Evolutionary conservation across 2,888 invertebrate species (phyloP), one percentile per base, ranked within the genome.

Genomic region (Drosophila multiciliata): DNA sequence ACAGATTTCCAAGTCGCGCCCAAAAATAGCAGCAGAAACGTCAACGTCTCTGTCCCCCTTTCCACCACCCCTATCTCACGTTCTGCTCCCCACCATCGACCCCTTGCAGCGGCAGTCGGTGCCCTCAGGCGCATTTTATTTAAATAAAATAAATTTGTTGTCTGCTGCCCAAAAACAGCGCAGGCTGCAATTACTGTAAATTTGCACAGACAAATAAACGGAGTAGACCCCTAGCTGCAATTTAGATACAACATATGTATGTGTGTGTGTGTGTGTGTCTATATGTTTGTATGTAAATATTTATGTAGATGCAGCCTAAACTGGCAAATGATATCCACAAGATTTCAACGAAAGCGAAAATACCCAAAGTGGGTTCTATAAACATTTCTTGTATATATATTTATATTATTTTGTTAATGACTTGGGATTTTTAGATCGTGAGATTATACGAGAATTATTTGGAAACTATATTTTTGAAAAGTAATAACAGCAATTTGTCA

Each of bases 81-180:
- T 29, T 29, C 49, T 33, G 1, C 55, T n/a, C n/a, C 20, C 20
- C 45, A 2, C 23, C 45, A 4, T 8, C 45, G 45, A 12, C n/a
- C 9, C n/a, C 32, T 11, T 3, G 29, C 11, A 17, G n/a, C 29
- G 20, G n/a, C 66, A 67, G 68, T 71, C 75, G 76, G 60, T 70
- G 86, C 89, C 90, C 83, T 79, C 62, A 32, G 73, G 81, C 81
- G 63, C 72, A 89, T 90, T 89, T 87, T 75, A 84, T 87, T 89
- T 87, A 89, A 90, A 84, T 89, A 89, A 90, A 90, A 89, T 90
- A 85, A 80, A 90, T 90, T 90, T 83, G 76, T 77, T 78, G 73
- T 60, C 77, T 73, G 70, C 66, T 71, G 74, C 66, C 80, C 66
- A 75, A 66, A 42, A 77, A 66, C 53, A 73, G 49, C 62, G 60